Percentiles rank a stretch among this genome's conserved stretches.
Conservation (phyloP, 2,113 vertebrate species). For the Myodes glareolus region DNA sequence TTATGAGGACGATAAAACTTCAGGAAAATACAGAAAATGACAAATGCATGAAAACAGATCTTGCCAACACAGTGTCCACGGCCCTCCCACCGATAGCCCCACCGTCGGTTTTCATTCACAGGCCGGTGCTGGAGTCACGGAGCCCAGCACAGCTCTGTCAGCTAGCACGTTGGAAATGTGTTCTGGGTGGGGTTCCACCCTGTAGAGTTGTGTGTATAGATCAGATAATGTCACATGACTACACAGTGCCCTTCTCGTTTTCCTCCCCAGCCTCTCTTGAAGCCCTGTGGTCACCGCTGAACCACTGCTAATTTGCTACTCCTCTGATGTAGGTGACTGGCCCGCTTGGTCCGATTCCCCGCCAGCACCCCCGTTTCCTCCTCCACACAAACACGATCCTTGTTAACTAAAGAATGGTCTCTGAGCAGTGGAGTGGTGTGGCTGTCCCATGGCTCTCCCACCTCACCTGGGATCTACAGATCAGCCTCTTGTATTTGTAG, state of each 20-base stretch:
- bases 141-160: not conserved
- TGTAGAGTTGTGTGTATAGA: not conserved
- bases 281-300: not conserved
- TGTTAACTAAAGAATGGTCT: slow-evolving; percentile 3
- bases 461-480: not conserved
- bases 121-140: not conserved
- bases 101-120: not conserved
- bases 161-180: not conserved
- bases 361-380: no score
- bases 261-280: not conserved
- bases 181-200: not conserved
- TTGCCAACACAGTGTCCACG: not conserved
- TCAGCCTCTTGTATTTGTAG: not conserved
- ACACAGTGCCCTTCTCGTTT: not conserved
- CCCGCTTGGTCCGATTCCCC: not conserved
- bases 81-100: not conserved
- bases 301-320: not conserved
- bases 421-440: not conserved
- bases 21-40: not conserved
- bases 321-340: not conserved
- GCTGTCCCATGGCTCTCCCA: not conserved
- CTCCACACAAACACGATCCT: not conserved
- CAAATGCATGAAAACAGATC: not conserved
- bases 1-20: not conserved
- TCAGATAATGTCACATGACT: not conserved